Percentiles rank a stretch among this genome's conserved stretches.
phyloP scores from a whole-genome alignment of 2,888 invertebrate species.

The Agrochola litura region DNA sequence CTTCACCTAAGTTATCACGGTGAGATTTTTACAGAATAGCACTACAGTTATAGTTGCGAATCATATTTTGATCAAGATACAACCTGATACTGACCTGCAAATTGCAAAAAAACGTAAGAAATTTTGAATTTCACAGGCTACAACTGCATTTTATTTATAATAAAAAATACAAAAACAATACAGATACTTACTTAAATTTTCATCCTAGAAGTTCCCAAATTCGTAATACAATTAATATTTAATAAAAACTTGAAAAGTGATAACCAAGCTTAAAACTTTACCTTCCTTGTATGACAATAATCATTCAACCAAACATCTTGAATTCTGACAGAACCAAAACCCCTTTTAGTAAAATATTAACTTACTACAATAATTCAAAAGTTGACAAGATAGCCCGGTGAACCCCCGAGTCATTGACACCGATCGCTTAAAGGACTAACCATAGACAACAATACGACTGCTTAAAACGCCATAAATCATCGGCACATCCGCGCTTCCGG shows the following conservation, averaged over 20 bases:
- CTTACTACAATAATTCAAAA: constrained; percentile 12
- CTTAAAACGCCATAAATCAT: constrained; percentile 70
- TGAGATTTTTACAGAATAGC: too few relatives aligned
- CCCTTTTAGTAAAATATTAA: neutral
- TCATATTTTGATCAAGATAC: too few relatives aligned
- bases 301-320: neutral
- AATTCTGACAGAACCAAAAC: neutral
- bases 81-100: too few relatives aligned
- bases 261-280: neutral
- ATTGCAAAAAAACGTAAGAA: too few relatives aligned
- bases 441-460: constrained; percentile 63
- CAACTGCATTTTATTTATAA: too few relatives aligned
- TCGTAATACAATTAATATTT: too few relatives aligned
- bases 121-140: too few relatives aligned
- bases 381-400: constrained; percentile 4
- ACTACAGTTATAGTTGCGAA: too few relatives aligned
- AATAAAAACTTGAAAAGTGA: neutral
- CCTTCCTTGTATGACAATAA: neutral
- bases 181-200: too few relatives aligned
- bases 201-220: too few relatives aligned
- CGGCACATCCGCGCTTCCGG: constrained; percentile 65
- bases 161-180: too few relatives aligned
- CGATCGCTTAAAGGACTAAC: constrained; percentile 42
- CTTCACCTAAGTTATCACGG: too few relatives aligned
- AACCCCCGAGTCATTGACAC: constrained; percentile 48